Evolutionary conservation across 2,888 invertebrate species (phyloP).

Genomic region (Macrophya alboannulata): DNA sequence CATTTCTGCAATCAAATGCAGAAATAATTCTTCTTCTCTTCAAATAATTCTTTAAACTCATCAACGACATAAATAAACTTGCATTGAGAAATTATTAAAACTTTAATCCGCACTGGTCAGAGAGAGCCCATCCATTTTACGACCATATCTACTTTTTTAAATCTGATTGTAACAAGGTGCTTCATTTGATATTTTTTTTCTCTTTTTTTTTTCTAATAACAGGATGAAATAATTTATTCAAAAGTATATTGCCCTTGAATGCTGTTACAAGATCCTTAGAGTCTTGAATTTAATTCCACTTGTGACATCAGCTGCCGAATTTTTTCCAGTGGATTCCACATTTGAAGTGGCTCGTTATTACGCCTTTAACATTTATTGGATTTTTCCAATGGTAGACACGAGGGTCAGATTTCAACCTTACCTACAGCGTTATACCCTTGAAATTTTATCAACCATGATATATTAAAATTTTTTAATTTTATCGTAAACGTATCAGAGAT

Average conservation of each 20-base stretch:
- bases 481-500: neutral
- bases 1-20: neutral
- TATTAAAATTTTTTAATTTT: neutral
- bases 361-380: constrained; percentile 25
- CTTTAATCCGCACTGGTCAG: neutral
- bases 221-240: neutral
- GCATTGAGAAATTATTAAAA: neutral
- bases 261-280: neutral
- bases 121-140: neutral
- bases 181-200: neutral
- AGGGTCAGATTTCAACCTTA: constrained; percentile 6
- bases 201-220: neutral
- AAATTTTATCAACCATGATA: neutral
- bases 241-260: neutral
- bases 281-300: neutral
- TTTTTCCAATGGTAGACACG: neutral
- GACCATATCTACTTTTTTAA: neutral
- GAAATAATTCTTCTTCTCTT: no score
- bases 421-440: neutral
- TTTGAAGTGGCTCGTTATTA: constrained; percentile 3
- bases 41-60: neutral
- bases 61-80: neutral
- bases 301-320: neutral
- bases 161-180: neutral
- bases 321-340: neutral